phyloP scores from a whole-genome alignment of 2,797 vertebrate species.

The Microchirus variegatus region DNA sequence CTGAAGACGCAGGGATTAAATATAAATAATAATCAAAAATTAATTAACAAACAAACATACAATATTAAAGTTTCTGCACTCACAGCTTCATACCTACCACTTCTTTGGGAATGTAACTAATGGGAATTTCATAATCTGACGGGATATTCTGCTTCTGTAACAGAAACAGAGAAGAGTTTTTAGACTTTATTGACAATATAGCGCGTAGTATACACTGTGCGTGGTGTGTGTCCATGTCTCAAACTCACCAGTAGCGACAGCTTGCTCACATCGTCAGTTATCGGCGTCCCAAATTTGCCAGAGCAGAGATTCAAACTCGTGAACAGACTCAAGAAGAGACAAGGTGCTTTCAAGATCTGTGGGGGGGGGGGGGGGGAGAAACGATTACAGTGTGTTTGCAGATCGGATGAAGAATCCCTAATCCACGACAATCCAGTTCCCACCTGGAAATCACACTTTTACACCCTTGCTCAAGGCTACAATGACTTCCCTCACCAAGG shows the following conservation, averaged over 20 bases:
- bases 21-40: too few relatives aligned
- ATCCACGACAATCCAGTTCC: too few relatives aligned
- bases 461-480: not conserved
- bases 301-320: slow-evolving; percentile 74
- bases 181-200: too few relatives aligned
- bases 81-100: slow-evolving; percentile 73
- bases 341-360: slow-evolving; percentile 81
- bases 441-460: not conserved
- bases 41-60: not conserved
- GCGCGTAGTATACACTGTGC: not conserved
- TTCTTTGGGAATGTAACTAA: slow-evolving; percentile 81
- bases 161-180: slow-evolving; percentile 4
- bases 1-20: slow-evolving; percentile 42
- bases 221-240: not conserved
- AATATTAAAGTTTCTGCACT: not conserved
- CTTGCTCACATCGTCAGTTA: slow-evolving; percentile 81
- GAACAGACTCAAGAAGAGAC: slow-evolving; percentile 77
- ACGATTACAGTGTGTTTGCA: not conserved
- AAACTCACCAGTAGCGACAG: slow-evolving; percentile 77
- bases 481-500: slow-evolving; percentile 3
- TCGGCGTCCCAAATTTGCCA: slow-evolving; percentile 74
- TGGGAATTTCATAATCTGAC: slow-evolving; percentile 83
- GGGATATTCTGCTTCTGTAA: slow-evolving; percentile 84
- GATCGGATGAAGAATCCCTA: too few relatives aligned
- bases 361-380: not conserved